A percentile compares a stretch with the other conserved stretches of the same genome.
Evolutionary conservation across 2,113 vertebrate species (phyloP).

Genomic region (Hystrix cristata): DNA sequence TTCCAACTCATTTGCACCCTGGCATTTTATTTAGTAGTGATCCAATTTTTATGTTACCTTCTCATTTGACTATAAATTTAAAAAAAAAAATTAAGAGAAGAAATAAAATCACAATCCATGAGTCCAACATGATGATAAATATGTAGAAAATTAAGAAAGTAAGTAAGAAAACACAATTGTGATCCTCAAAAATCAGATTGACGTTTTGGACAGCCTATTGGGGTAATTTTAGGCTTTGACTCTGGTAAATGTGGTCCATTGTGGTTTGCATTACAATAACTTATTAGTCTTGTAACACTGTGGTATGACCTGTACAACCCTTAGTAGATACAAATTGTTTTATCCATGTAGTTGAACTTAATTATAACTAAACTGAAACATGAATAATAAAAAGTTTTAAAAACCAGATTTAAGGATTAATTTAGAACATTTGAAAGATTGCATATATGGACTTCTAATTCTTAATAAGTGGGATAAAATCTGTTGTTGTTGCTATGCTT

Average conservation of each 20-base stretch:
- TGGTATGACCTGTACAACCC: not conserved
- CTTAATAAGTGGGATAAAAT: not conserved
- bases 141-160: not conserved
- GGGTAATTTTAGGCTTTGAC: not conserved
- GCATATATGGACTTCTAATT: not conserved
- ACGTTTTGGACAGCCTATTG: not conserved
- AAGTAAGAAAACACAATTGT: not conserved
- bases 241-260: not conserved
- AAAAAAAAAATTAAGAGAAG: not conserved
- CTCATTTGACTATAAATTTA: not conserved
- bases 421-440: not conserved
- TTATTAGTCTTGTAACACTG: not conserved
- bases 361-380: not conserved
- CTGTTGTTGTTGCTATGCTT: not conserved
- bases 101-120: not conserved
- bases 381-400: not conserved
- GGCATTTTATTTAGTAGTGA: not conserved
- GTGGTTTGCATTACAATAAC: not conserved
- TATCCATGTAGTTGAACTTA: not conserved
- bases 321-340: not conserved
- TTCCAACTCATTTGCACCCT: not conserved
- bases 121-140: not conserved
- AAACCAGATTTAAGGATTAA: not conserved
- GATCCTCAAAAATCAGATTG: not conserved
- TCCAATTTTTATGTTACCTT: not conserved